phyloP scores from a whole-genome alignment of 2,888 invertebrate species.

The Flexamia atlantica region DNA sequence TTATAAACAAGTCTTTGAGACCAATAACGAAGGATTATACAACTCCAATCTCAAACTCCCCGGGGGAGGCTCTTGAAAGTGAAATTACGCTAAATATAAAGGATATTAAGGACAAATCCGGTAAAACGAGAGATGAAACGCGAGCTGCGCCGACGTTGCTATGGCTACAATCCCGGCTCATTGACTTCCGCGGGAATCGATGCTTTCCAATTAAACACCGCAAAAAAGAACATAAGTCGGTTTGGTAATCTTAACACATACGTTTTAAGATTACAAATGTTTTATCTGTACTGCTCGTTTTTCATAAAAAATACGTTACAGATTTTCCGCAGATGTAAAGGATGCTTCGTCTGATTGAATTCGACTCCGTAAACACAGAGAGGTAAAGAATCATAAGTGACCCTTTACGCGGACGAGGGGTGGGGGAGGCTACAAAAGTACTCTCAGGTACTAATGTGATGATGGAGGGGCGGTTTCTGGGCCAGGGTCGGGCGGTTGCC shows the following conservation, averaged over 20 bases:
- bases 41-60: no score
- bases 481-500: constrained; percentile 9
- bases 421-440: neutral
- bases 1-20: no score
- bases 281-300: no score
- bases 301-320: no score
- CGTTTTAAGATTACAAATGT: no score
- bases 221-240: neutral
- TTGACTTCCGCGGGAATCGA: constrained; percentile 9
- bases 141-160: neutral
- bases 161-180: constrained; percentile 35
- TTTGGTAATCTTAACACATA: no score
- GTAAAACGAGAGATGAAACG: neutral
- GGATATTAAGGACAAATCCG: neutral
- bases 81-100: neutral
- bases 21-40: no score
- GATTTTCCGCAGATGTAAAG: no score
- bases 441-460: neutral
- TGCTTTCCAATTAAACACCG: neutral
- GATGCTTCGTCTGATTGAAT: no score
- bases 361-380: neutral
- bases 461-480: neutral
- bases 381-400: neutral
- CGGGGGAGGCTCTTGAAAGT: neutral
- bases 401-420: neutral